A percentile compares a stretch with the other conserved stretches of the same genome.
phyloP scores from a whole-genome alignment of 1,140 invertebrate genomes.

The Agrypnia vestita region DNA sequence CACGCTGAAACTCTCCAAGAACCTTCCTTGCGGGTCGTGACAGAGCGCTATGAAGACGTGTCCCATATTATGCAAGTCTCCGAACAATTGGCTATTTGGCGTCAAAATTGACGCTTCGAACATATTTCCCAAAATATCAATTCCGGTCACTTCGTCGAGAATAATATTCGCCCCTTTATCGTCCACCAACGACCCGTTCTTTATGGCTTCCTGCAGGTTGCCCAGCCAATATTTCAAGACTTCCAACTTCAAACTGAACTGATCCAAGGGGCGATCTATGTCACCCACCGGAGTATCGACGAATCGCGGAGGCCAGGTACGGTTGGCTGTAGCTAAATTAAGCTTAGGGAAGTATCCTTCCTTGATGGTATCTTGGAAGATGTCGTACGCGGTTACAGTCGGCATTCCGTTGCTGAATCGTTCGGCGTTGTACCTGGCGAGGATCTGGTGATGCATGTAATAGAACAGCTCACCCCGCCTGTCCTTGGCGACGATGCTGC shows the following conservation, averaged over 20 bases:
- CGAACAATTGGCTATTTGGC: slow-evolving; percentile 68
- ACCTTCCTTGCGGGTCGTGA: slow-evolving; percentile 70
- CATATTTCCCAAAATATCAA: slow-evolving; percentile 71
- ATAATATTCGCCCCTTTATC: slow-evolving; percentile 64
- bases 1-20: slow-evolving; percentile 63
- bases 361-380: slow-evolving; percentile 76
- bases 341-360: slow-evolving; percentile 84
- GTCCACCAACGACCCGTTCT: slow-evolving; percentile 61
- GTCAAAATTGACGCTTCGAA: slow-evolving; percentile 67
- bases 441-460: slow-evolving; percentile 68
- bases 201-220: slow-evolving; percentile 64
- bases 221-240: slow-evolving; percentile 79
- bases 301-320: slow-evolving; percentile 64
- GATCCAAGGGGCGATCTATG: slow-evolving; percentile 78
- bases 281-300: slow-evolving; percentile 76
- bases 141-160: slow-evolving; percentile 71
- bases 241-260: slow-evolving; percentile 77
- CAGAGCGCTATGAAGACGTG: slow-evolving; percentile 67
- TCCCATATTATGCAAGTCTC: slow-evolving; percentile 70
- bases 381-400: slow-evolving; percentile 72
- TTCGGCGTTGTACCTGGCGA: slow-evolving; percentile 69
- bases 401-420: slow-evolving; percentile 71
- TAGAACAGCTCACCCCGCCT: slow-evolving; percentile 83
- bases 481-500: slow-evolving; percentile 78
- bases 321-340: slow-evolving; percentile 75